Evolutionary conservation across 2,113 vertebrate genomes (phyloP).

Genomic region (cat (Felis catus)): DNA sequence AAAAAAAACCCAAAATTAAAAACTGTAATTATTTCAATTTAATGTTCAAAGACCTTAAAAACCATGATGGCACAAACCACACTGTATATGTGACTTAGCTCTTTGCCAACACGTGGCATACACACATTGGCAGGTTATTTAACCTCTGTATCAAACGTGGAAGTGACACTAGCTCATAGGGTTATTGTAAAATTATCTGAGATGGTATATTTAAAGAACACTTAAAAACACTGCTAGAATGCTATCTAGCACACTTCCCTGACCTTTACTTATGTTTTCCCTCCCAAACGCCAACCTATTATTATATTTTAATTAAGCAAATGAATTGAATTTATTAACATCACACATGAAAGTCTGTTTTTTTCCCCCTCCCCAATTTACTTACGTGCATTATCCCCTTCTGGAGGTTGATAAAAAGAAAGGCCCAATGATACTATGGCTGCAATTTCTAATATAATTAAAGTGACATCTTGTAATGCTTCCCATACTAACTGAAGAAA

Average conservation of each 20-base stretch:
- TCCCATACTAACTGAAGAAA: slow-evolving; percentile 99
- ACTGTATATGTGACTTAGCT: background rate
- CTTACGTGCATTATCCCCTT: slow-evolving; percentile 93
- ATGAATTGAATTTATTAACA: background rate
- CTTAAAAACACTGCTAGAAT: background rate
- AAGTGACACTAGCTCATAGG: background rate
- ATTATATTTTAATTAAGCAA: background rate
- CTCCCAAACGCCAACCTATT: background rate
- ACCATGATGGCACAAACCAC: background rate
- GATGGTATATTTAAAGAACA: background rate
- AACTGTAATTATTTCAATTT: background rate
- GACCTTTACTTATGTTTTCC: too few relatives aligned
- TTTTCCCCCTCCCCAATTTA: slow-evolving; percentile 17
- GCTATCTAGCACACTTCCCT: background rate
- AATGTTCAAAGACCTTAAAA: background rate
- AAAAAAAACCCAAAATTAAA: background rate
- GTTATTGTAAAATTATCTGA: background rate
- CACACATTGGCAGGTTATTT: background rate
- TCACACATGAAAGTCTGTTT: background rate
- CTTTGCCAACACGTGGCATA: background rate
- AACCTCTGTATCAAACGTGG: background rate
- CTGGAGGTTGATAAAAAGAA: slow-evolving; percentile 99
- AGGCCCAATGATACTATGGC: slow-evolving; percentile 99
- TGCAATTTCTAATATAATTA: slow-evolving; percentile 99
- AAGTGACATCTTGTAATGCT: slow-evolving; percentile 98